Base-by-base conservation (phyloP, 2,113 vertebrate species). In the Nibea coibor region DNA sequence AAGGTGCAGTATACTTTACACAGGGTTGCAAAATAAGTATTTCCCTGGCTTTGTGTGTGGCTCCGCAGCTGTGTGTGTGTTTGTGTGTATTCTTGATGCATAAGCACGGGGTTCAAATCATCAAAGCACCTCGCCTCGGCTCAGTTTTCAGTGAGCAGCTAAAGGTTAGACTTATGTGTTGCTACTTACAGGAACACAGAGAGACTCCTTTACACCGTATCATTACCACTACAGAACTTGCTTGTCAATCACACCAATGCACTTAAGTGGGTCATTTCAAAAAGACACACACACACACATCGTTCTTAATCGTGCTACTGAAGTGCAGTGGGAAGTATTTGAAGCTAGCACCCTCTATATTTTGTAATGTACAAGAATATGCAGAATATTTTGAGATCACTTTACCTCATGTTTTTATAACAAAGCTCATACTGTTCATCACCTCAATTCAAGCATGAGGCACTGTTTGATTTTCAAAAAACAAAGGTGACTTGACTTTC, bases 141-240 rank as follows among this genome's bases (percentile, higher is more conserved):
- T 94, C 89, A 48, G 85, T 90, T 93, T 93, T 90, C 93, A 93
- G 85, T 35, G 31, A 82, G 85, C 87, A 92, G 92, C 90, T 92
- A 93, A 92, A 93, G 91, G 93, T 94, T 93, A 93, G 90, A 91
- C 87, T 86, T 85, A 92, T 93, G 89, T 93, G 92, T 91, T 87
- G 85, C 91, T 90, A 83, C 93, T 92, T 91, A 90, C 86, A 89
- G 91, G 90, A 91, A 93, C 92, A 91, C 81, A 66, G 66, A 4
- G 2, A 82, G 71, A 87, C 84, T 85, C 62, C 70, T 85, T 88
- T 72, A 79, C 88, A 66, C 81, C 75, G 9, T 82, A 86, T 90
- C 81, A 70, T 84, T 84, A 87, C 68, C 75, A 47, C 82, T 65
- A 74, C 85, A 82, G 61, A 79, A 68, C 83, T 78, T 80, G 22